Evolutionary conservation across 2,797 vertebrate species (phyloP), one percentile per base, ranked within the genome.

Genomic region (Orientallactaga sibirica): DNA sequence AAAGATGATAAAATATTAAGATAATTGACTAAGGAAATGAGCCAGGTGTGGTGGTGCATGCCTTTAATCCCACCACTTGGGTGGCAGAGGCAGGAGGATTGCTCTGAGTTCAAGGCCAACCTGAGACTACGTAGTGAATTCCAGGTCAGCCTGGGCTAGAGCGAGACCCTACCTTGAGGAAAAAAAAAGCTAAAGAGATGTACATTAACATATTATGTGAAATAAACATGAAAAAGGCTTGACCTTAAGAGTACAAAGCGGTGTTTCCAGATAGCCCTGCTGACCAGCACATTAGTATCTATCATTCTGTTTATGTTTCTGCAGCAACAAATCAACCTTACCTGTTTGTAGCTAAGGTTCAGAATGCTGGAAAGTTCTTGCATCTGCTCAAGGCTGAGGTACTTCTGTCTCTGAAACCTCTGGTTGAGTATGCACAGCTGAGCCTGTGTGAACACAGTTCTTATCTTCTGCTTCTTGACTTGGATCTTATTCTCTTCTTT

Each of bases 381-480:
- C 98, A 99, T 99, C 97, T 99, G 99, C 16, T 98, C 98, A 0
- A 99, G 99, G 8, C 98, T 99, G 93, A 99, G 99, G 93, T 99
- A 99, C 55, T 98, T 98, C 97, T 99, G 99, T 25, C 91, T 97
- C 88, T 98, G 98, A 91, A 99, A 99, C 12, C 99, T 97, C 37
- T 98, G 98, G 20, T 98, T 97, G 0, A 99, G 98, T 1, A 97
- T 88, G 6, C 96, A 98, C 97, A 99, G 98, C 97, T 99, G 99
- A 0, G 97, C 95, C 93, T 99, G 98, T 0, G 99, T 98, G 94
- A 99, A 99, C 0, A 99, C 98, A 0, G 98, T 98, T 0, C 99
- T 98, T 9, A 95, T 97, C 96, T 99, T 99, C 33, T 93, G 97
- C 77, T 98, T 98, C 94, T 96, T 97, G 15, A 3, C 29, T 0